Evolutionary conservation across 2,797 vertebrate species (phyloP).

Genomic region (Catamblyrhynchus diadema): DNA sequence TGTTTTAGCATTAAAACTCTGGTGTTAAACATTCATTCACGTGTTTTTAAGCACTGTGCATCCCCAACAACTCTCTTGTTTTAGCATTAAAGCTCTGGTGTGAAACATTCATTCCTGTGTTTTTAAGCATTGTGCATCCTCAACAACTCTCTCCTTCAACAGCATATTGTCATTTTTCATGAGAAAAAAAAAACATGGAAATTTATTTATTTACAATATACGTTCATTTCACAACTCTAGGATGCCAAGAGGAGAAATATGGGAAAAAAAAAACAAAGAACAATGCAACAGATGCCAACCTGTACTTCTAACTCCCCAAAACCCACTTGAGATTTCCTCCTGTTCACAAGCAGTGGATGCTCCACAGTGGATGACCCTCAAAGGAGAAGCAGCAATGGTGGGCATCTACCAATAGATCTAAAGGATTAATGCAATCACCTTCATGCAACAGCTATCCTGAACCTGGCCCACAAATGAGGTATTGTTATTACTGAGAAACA

Average conservation of each 20-base stretch:
- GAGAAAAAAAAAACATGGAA: accelerated
- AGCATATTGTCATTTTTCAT: background rate
- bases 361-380: background rate
- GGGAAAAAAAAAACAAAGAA: accelerated
- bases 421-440: background rate
- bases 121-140: background rate
- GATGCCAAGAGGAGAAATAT: background rate
- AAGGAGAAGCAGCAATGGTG: background rate
- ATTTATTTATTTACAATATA: background rate
- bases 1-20: background rate
- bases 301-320: background rate
- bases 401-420: background rate
- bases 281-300: background rate
- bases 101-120: background rate
- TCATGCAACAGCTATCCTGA: background rate
- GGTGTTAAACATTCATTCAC: background rate
- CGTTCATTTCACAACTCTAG: background rate
- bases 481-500: background rate
- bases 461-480: background rate
- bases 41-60: background rate
- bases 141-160: background rate
- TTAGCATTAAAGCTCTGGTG: background rate
- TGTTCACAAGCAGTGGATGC: background rate
- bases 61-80: background rate
- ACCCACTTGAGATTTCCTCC: background rate